Evolutionary conservation across 92 coral and sea anemone species (phyloP).

Genomic region (Umimayanthus kanabou): DNA sequence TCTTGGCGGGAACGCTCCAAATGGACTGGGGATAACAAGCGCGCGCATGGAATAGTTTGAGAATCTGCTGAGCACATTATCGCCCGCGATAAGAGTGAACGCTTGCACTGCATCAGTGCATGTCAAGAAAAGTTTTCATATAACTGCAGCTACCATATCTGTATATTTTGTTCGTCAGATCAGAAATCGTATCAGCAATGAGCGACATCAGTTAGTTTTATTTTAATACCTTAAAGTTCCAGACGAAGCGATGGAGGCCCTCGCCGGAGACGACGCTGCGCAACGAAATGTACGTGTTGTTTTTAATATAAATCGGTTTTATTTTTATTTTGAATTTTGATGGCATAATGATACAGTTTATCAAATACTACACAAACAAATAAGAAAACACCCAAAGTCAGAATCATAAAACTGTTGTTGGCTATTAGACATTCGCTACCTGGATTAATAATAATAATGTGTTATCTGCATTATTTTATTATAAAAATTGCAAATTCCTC

Average conservation of each 20-base stretch:
- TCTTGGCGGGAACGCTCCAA: slow-evolving; percentile 36
- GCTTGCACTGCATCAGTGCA: too few relatives aligned
- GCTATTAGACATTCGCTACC: too few relatives aligned
- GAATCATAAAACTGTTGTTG: too few relatives aligned
- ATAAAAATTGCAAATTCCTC: too few relatives aligned
- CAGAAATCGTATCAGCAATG: not conserved
- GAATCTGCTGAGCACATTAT: not conserved
- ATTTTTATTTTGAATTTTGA: too few relatives aligned
- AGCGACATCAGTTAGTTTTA: not conserved
- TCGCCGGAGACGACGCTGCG: slow-evolving; percentile 37
- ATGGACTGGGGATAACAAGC: not conserved
- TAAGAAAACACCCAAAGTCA: too few relatives aligned
- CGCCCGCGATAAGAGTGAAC: not conserved
- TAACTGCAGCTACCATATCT: too few relatives aligned
- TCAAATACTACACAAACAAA: too few relatives aligned
- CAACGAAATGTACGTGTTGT: slow-evolving; percentile 30
- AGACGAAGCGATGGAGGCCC: slow-evolving; percentile 27
- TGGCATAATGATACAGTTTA: too few relatives aligned
- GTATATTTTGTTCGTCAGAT: not conserved
- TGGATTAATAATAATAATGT: too few relatives aligned
- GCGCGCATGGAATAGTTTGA: not conserved
- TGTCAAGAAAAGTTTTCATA: not conserved
- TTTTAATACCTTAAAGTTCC: not conserved
- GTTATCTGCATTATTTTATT: too few relatives aligned
- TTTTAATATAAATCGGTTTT: too few relatives aligned